phyloP scores from a whole-genome alignment of 1,140 invertebrate species.

The Solenopsis fugax region DNA sequence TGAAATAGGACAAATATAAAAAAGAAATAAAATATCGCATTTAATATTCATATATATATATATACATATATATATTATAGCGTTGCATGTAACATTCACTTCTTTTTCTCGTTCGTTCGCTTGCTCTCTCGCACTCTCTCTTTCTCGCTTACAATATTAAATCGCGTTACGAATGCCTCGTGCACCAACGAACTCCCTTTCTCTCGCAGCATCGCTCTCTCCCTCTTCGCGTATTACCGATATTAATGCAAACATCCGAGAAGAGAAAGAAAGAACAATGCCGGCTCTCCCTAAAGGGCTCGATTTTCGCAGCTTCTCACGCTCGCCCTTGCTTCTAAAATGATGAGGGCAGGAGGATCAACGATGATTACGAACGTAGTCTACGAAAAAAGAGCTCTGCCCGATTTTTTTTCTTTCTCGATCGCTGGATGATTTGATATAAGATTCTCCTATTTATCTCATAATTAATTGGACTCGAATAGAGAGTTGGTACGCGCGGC shows the following conservation, averaged over 20 bases:
- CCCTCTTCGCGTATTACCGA: not conserved
- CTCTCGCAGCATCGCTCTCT: not conserved
- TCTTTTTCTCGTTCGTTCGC: slow-evolving; percentile 48
- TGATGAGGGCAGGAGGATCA: not conserved
- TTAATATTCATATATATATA: slow-evolving; percentile 55
- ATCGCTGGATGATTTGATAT: not conserved
- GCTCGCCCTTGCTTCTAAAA: not conserved
- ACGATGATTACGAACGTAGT: not conserved
- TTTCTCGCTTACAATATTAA: slow-evolving; percentile 78
- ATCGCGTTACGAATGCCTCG: slow-evolving; percentile 77
- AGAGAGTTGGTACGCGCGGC: slow-evolving; percentile 65
- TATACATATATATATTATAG: slow-evolving; percentile 75
- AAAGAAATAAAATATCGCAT: slow-evolving; percentile 62
- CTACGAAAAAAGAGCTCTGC: not conserved
- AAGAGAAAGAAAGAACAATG: slow-evolving; percentile 24
- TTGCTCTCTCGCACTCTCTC: not conserved
- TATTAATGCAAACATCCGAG: slow-evolving; percentile 13
- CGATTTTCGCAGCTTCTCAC: slow-evolving; percentile 9
- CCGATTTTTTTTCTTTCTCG: not conserved
- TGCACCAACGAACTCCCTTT: slow-evolving; percentile 70
- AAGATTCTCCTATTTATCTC: not conserved
- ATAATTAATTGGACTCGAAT: not conserved
- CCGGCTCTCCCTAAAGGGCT: not conserved
- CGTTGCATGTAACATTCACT: slow-evolving; percentile 73
- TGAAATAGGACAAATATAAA: slow-evolving; percentile 68